Percentiles rank a stretch among this genome's conserved stretches.
These are phyloP conservation scores for Epinephelus moara DNA, from an alignment of 2,113 vertebrate species.

Conservation along the genomic window DNA sequence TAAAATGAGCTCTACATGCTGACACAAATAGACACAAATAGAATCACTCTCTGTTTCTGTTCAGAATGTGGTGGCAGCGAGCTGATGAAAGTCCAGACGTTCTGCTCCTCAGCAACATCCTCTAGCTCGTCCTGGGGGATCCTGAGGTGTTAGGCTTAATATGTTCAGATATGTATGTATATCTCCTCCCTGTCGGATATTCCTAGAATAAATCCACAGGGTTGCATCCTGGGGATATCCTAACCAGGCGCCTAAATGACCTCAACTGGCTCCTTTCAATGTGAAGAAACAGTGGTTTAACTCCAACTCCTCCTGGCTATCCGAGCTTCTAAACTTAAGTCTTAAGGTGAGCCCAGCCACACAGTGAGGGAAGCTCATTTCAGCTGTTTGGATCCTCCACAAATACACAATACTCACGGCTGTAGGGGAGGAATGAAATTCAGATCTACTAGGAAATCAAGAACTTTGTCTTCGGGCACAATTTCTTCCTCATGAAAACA, in stretches of 20 bases:
- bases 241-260: not conserved
- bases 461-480: not conserved
- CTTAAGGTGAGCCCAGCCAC: not conserved
- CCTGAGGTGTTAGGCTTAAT: not conserved
- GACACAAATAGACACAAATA: not conserved
- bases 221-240: not conserved
- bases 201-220: conserved; percentile 6
- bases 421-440: not conserved
- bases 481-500: not conserved
- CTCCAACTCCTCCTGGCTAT: not conserved
- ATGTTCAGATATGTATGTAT: not conserved
- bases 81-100: not conserved
- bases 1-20: conserved; percentile 1
- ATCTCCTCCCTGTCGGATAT: not conserved
- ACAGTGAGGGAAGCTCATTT: not conserved
- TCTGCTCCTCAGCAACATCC: not conserved
- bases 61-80: not conserved
- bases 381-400: not conserved
- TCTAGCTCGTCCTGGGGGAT: not conserved
- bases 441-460: not conserved
- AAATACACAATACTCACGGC: not conserved
- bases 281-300: not conserved
- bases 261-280: not conserved
- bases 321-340: not conserved
- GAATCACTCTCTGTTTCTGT: not conserved